These are phyloP conservation scores for Pinctada fucata DNA, from an alignment of 2,888 invertebrate genomes.

Conservation along the genomic window DNA sequence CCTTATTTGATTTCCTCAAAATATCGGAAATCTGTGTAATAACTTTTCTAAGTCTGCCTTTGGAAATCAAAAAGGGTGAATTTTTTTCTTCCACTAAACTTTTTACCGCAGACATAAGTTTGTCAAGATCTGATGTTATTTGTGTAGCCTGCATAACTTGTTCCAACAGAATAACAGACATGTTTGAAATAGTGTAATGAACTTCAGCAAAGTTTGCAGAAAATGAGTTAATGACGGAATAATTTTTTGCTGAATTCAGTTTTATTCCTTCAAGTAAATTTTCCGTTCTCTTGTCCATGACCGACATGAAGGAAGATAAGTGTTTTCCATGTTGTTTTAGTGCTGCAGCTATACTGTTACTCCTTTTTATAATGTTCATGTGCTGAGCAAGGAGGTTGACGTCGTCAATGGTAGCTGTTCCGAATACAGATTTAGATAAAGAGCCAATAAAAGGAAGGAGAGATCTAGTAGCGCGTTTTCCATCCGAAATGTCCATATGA, in stretches of 20 bases:
- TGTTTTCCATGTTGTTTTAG: constrained; percentile 26
- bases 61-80: constrained; percentile 23
- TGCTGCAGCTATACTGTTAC: background rate
- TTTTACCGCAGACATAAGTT: constrained; percentile 10
- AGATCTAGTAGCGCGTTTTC: background rate
- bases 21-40: constrained; percentile 13
- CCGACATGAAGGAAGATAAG: constrained; percentile 31
- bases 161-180: constrained; percentile 18
- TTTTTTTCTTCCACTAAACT: constrained; percentile 24
- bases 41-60: constrained; percentile 2
- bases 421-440: constrained; percentile 22
- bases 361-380: constrained; percentile 28
- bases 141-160: constrained; percentile 25
- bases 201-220: background rate
- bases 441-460: constrained; percentile 22
- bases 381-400: constrained; percentile 22
- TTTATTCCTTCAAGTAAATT: constrained; percentile 23
- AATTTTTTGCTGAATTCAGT: constrained; percentile 4
- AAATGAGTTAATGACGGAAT: background rate
- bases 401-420: constrained; percentile 29
- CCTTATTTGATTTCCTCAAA: constrained; percentile 12
- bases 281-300: constrained; percentile 23
- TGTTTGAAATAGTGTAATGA: constrained; percentile 7
- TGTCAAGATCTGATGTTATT: constrained; percentile 11
- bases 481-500: too few species aligned